phyloP scores from a whole-genome alignment of 1,140 invertebrate species.

The Archivesica marissinica region DNA sequence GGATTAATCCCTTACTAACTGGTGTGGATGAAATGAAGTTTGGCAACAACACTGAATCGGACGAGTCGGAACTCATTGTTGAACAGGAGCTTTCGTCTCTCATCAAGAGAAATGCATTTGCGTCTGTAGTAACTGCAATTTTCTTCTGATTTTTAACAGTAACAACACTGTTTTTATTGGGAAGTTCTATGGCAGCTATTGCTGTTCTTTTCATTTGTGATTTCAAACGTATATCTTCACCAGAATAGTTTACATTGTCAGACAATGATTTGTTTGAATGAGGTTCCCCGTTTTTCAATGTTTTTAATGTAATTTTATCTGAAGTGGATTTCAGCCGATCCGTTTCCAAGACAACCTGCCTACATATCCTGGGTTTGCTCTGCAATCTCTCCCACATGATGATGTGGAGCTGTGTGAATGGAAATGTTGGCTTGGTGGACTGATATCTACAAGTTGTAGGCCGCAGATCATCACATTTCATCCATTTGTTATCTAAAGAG shows the following conservation, averaged over 20 bases:
- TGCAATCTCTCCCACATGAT: constrained; percentile 75
- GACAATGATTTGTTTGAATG: too few relatives aligned
- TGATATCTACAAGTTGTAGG: constrained; percentile 69
- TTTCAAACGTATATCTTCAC: too few relatives aligned
- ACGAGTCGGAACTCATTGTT: constrained; percentile 1
- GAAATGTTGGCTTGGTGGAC: constrained; percentile 65
- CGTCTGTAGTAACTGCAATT: too few relatives aligned
- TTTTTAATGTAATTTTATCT: too few relatives aligned
- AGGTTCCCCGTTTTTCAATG: too few relatives aligned
- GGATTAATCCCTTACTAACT: background rate
- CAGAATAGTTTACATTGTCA: too few relatives aligned
- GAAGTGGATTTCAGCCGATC: too few relatives aligned
- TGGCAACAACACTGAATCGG: constrained; percentile 18
- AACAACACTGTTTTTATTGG: too few relatives aligned
- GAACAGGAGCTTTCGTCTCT: constrained; percentile 17
- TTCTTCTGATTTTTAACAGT: too few relatives aligned
- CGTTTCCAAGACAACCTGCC: constrained; percentile 5
- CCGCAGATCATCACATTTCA: constrained; percentile 80
- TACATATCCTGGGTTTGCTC: constrained; percentile 6
- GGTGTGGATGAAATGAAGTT: constrained; percentile 13
- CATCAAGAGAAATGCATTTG: too few relatives aligned
- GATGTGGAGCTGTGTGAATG: constrained; percentile 75
- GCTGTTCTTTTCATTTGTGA: too few relatives aligned
- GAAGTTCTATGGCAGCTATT: too few relatives aligned
- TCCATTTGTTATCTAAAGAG: constrained; percentile 71